These are phyloP conservation scores for Drosophila merina DNA, from an alignment of 2,888 invertebrate genomes.

Conservation along the genomic window DNA sequence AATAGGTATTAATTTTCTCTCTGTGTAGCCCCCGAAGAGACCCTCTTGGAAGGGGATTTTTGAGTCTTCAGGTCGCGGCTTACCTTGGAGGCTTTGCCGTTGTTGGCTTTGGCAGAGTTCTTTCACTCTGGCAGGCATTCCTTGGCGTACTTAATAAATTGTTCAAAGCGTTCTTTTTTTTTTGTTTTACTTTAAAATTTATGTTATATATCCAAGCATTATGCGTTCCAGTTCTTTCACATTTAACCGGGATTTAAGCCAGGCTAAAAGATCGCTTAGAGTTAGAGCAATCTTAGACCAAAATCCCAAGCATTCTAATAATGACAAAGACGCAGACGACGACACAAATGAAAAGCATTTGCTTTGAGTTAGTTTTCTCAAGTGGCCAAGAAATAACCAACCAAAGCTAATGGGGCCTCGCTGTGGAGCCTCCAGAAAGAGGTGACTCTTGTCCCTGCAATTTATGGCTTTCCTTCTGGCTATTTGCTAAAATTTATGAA, in stretches of 20 bases:
- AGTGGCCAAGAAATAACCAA: slow-evolving; percentile 33
- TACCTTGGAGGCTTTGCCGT: slow-evolving; percentile 49
- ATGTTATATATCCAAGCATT: slow-evolving; percentile 32
- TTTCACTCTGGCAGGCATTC: slow-evolving; percentile 66
- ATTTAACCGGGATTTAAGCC: slow-evolving; percentile 14
- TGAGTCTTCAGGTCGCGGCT: slow-evolving; percentile 26
- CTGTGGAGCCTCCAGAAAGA: slow-evolving; percentile 34
- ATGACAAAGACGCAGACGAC: slow-evolving; percentile 13
- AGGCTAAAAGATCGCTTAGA: slow-evolving; percentile 34
- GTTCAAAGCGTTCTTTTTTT: slow-evolving; percentile 27
- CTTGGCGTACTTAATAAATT: slow-evolving; percentile 61
- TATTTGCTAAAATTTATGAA: slow-evolving; percentile 15
- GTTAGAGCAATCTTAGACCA: slow-evolving; percentile 18
- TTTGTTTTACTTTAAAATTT: slow-evolving; percentile 17
- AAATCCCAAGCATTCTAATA: slow-evolving; percentile 13
- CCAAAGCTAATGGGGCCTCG: slow-evolving; percentile 39
- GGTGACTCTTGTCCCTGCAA: slow-evolving; percentile 53
- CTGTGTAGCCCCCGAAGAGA: slow-evolving; percentile 3
- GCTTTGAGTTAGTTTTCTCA: slow-evolving; percentile 38
- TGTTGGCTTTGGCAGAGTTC: slow-evolving; percentile 26
- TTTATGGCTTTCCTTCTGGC: slow-evolving; percentile 55
- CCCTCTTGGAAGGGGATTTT: slow-evolving; percentile 19
- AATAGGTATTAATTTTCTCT: background rate
- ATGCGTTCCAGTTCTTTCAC: slow-evolving; percentile 52
- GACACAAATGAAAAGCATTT: slow-evolving; percentile 48